Percentiles rank a stretch among this genome's conserved stretches.
Evolutionary conservation across 2,797 vertebrate species (phyloP).

Genomic region (Diceros bicornis): DNA sequence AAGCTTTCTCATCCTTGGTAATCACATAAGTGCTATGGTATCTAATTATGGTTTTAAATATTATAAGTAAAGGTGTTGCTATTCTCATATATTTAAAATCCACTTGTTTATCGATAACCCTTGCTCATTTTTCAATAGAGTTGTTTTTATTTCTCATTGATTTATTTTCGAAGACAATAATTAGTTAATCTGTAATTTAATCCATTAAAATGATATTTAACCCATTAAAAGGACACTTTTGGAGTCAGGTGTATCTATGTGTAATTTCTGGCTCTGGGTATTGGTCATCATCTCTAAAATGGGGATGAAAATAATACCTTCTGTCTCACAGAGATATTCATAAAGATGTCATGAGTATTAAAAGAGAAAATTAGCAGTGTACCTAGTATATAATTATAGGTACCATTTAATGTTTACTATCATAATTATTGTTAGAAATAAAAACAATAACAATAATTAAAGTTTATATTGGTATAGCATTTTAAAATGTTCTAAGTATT

Average conservation of each 20-base stretch:
- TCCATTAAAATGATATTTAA: not conserved
- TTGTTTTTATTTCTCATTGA: not conserved
- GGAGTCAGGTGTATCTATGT: not conserved
- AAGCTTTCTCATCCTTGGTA: not conserved
- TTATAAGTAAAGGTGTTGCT: not conserved
- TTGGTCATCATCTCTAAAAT: not conserved
- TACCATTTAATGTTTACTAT: not conserved
- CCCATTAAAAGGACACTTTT: not conserved
- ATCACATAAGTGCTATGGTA: not conserved
- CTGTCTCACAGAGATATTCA: not conserved
- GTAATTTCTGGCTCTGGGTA: not conserved
- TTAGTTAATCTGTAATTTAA: not conserved
- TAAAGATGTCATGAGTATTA: not conserved
- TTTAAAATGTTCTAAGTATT: not conserved
- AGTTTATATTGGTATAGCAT: not conserved
- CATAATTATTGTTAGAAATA: conserved; percentile 15
- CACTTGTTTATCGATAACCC: not conserved
- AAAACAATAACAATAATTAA: not conserved
- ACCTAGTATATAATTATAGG: not conserved
- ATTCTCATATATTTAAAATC: not conserved
- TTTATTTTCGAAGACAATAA: not conserved
- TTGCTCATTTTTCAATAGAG: not conserved
- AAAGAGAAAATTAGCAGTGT: not conserved
- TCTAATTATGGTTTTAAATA: not conserved
- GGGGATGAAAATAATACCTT: not conserved